These are phyloP conservation scores for Nasonia oneida DNA, from an alignment of 2,888 invertebrate species.

Conservation along the genomic window DNA sequence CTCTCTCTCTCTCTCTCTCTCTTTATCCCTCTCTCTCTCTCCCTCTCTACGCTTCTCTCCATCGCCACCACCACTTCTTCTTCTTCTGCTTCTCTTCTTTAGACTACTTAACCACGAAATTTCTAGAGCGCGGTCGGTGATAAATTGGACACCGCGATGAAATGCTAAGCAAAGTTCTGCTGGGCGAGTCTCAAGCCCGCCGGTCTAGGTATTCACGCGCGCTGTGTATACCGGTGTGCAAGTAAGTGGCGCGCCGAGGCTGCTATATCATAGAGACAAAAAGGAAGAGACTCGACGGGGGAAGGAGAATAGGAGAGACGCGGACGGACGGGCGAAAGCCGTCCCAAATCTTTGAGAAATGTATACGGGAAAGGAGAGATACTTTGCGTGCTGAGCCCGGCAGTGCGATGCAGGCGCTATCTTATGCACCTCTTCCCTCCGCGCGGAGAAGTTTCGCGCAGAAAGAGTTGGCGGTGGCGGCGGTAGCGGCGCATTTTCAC, in stretches of 20 bases:
- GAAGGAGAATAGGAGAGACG: not conserved
- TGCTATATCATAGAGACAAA: not conserved
- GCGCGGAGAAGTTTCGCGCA: conserved; percentile 19
- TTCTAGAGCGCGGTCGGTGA: conserved; percentile 64
- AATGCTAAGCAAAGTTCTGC: conserved; percentile 68
- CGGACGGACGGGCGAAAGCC: conserved; percentile 29
- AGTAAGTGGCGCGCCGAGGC: conserved; percentile 28
- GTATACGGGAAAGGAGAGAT: not conserved
- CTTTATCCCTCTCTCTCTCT: too few species aligned
- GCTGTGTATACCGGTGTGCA: not conserved
- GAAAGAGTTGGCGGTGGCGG: not conserved
- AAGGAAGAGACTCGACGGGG: not conserved
- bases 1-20: too few species aligned
- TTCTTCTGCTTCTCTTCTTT: conserved; percentile 23
- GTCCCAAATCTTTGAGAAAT: conserved; percentile 22
- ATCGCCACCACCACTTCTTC: too few species aligned
- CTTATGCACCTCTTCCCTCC: too few species aligned
- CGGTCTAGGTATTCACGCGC: not conserved
- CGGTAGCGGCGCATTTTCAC: conserved; percentile 12
- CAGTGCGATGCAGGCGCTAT: not conserved
- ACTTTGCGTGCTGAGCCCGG: conserved; percentile 9
- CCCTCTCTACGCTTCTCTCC: too few species aligned
- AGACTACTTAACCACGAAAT: conserved; percentile 60
- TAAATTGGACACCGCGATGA: conserved; percentile 67
- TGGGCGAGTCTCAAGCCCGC: not conserved